phyloP scores from a whole-genome alignment of 2,888 invertebrate species.

The Sesia apiformis region DNA sequence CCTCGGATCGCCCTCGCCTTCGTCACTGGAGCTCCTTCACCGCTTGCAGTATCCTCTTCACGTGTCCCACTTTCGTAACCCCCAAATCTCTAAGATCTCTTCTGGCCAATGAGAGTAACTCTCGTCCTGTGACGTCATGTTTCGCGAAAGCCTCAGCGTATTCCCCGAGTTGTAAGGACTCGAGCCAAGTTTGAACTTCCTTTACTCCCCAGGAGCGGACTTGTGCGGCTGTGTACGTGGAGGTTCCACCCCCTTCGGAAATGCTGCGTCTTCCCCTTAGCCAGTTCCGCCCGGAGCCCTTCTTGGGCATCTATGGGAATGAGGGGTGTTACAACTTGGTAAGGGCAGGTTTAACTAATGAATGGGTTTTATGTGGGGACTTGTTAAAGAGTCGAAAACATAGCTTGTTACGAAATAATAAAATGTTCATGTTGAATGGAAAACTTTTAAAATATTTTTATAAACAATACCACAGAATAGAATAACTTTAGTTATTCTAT shows the following conservation, averaged over 20 bases:
- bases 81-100: constrained; percentile 93
- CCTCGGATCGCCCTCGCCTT: constrained; percentile 64
- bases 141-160: constrained; percentile 92
- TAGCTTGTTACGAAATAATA: neutral
- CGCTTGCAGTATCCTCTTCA: constrained; percentile 94
- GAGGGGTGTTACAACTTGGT: constrained; percentile 9
- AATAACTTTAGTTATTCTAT: too few relatives aligned
- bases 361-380: constrained; percentile 2
- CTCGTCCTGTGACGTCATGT: constrained; percentile 94
- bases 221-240: constrained; percentile 35
- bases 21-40: constrained; percentile 84
- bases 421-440: too few relatives aligned
- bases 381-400: constrained; percentile 2
- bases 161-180: constrained; percentile 89
- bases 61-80: constrained; percentile 95
- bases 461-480: too few relatives aligned
- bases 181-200: constrained; percentile 94
- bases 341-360: constrained; percentile 12
- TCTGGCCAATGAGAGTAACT: constrained; percentile 88
- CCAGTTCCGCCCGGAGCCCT: constrained; percentile 47
- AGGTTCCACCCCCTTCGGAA: constrained; percentile 39
- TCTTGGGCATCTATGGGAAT: constrained; percentile 51
- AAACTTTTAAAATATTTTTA: too few relatives aligned
- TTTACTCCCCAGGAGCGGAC: constrained; percentile 84
- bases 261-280: constrained; percentile 54